A percentile compares a stretch with the other conserved stretches of the same genome.
These are phyloP conservation scores for Pristionchus maxplancki DNA, from an alignment of 2,888 invertebrate genomes.

Conservation along the genomic window DNA sequence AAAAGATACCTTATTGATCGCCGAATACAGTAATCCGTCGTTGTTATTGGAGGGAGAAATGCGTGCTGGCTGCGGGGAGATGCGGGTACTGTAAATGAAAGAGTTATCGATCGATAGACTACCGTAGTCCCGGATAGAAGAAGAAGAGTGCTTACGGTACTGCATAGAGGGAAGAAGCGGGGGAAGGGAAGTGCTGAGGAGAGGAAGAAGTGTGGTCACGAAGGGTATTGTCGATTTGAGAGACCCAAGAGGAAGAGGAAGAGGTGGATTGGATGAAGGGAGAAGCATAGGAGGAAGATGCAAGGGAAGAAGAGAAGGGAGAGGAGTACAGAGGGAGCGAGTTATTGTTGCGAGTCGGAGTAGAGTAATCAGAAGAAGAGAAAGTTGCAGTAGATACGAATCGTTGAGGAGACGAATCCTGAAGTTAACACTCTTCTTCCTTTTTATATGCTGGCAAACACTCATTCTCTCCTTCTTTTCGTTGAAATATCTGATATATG, in stretches of 20 bases:
- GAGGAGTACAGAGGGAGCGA: not conserved
- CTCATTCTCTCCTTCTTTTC: no score
- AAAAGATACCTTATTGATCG: constrained; percentile 31
- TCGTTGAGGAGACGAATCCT: constrained; percentile 39
- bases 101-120: not conserved
- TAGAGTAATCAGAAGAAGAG: constrained; percentile 6
- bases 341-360: constrained; percentile 13
- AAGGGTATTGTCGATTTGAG: constrained; percentile 43
- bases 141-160: constrained; percentile 6
- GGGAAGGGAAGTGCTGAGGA: not conserved
- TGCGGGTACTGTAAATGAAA: not conserved
- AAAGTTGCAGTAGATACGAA: constrained; percentile 22
- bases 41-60: not conserved
- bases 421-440: no score
- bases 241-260: constrained; percentile 45
- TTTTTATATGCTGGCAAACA: no score
- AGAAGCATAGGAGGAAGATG: constrained; percentile 8
- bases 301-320: not conserved
- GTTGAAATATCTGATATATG: no score
- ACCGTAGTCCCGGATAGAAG: not conserved
- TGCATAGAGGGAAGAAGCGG: constrained; percentile 49
- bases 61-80: not conserved
- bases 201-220: not conserved
- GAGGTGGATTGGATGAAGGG: constrained; percentile 17
- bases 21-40: constrained; percentile 20